These are phyloP conservation scores for Aptenodytes forsteri DNA, from an alignment of 2,113 vertebrate genomes.

Conservation along the genomic window DNA sequence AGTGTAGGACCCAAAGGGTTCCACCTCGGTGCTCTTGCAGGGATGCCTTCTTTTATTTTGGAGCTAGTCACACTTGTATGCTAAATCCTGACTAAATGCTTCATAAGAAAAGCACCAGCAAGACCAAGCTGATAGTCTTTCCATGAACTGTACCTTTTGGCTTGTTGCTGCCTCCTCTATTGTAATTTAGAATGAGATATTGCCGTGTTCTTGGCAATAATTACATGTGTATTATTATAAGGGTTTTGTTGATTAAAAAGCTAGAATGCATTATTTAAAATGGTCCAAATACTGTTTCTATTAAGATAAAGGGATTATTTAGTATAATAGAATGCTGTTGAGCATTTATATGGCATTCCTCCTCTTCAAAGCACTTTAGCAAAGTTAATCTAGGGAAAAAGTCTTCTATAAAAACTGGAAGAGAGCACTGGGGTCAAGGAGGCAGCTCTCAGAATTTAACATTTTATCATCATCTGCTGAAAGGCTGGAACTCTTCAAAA, in stretches of 20 bases:
- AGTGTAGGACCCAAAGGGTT: background rate
- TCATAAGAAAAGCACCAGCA: background rate
- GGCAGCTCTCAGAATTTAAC: background rate
- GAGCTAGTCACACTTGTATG: background rate
- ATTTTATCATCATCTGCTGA: background rate
- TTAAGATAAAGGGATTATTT: constrained; percentile 35
- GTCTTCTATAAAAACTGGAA: background rate
- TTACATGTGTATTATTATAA: background rate
- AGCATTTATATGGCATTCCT: background rate
- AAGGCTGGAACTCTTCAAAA: background rate
- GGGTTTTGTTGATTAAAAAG: constrained; percentile 15
- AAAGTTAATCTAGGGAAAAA: background rate
- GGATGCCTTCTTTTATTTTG: background rate
- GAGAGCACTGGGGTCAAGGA: background rate
- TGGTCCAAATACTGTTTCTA: constrained; percentile 10
- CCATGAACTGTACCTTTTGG: background rate
- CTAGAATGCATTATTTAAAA: constrained; percentile 11
- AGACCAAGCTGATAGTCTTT: background rate
- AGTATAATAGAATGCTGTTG: background rate
- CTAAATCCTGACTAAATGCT: background rate
- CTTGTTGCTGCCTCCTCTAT: background rate
- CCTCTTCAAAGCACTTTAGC: background rate
- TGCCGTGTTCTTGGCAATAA: background rate
- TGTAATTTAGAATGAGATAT: background rate
- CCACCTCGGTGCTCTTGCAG: background rate